phyloP scores from a whole-genome alignment of 1,140 invertebrate genomes.

The Caenorhabditis briggsae region DNA sequence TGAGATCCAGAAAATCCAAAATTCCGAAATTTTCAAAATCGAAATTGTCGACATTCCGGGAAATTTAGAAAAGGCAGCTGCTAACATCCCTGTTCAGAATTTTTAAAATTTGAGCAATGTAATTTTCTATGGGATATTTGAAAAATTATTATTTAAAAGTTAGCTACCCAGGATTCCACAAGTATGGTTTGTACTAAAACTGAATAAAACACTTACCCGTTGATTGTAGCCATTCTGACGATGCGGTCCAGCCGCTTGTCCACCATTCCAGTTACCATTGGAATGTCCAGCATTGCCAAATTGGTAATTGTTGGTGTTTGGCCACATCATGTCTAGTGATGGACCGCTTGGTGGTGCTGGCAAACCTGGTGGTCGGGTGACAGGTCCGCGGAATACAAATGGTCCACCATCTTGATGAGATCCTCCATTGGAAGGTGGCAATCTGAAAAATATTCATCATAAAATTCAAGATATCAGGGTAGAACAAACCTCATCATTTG shows the following conservation, averaged over 20 bases:
- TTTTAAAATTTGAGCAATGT: too few species aligned
- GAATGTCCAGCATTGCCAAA: slow-evolving; percentile 50
- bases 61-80: too few species aligned
- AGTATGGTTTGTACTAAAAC: too few species aligned
- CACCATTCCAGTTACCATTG: slow-evolving; percentile 34
- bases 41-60: too few species aligned
- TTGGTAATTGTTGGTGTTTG: slow-evolving; percentile 24
- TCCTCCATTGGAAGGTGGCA: slow-evolving; percentile 1
- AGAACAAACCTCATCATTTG: slow-evolving; percentile 26
- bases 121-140: too few species aligned
- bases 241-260: slow-evolving; percentile 17
- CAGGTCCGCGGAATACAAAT: slow-evolving; percentile 16
- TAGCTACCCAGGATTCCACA: too few species aligned
- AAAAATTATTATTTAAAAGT: too few species aligned
- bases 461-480: too few species aligned
- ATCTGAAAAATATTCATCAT: too few species aligned
- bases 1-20: too few species aligned
- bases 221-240: slow-evolving; percentile 32
- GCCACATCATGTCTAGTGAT: slow-evolving; percentile 7
- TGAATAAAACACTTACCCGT: slow-evolving; percentile 1
- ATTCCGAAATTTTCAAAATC: too few species aligned
- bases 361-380: not conserved
- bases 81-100: too few species aligned
- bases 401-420: not conserved
- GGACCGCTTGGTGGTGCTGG: not conserved